phyloP scores from a whole-genome alignment of 2,113 vertebrate genomes.

The Salvelinus alpinus region DNA sequence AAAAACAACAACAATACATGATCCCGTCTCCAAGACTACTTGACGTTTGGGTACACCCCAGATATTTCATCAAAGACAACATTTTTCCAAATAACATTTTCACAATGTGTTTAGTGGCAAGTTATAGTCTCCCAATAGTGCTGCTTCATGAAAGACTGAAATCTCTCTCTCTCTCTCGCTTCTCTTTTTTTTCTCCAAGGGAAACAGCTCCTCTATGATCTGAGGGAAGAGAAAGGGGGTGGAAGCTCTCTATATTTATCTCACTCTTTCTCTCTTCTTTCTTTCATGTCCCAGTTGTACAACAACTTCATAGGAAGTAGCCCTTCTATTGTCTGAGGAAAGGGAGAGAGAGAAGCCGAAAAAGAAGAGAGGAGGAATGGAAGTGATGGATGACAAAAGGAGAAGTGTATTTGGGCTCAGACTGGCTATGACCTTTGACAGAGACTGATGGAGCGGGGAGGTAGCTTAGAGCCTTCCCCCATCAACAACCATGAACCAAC shows the following conservation, averaged over 20 bases:
- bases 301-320: conserved; percentile 72
- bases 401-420: background rate
- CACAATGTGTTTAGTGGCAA: background rate
- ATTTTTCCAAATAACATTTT: background rate
- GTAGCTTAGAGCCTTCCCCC: background rate
- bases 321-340: conserved; percentile 75
- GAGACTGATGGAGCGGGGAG: background rate
- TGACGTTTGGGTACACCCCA: background rate
- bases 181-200: background rate
- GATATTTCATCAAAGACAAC: background rate
- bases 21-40: background rate
- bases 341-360: no score
- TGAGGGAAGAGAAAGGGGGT: background rate
- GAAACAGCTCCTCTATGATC: background rate
- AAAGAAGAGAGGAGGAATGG: background rate
- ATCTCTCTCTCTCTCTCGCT: background rate
- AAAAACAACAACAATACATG: background rate
- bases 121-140: background rate
- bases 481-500: background rate
- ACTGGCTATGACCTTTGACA: conserved; percentile 5
- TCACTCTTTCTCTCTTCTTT: conserved; percentile 8
- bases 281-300: conserved; percentile 69
- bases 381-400: background rate
- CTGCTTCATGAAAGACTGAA: background rate
- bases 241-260: background rate